Evolutionary conservation across 2,888 invertebrate genomes (phyloP), one percentile per base, ranked within the genome.

Genomic region (Drosophila cyrtoloma): DNA sequence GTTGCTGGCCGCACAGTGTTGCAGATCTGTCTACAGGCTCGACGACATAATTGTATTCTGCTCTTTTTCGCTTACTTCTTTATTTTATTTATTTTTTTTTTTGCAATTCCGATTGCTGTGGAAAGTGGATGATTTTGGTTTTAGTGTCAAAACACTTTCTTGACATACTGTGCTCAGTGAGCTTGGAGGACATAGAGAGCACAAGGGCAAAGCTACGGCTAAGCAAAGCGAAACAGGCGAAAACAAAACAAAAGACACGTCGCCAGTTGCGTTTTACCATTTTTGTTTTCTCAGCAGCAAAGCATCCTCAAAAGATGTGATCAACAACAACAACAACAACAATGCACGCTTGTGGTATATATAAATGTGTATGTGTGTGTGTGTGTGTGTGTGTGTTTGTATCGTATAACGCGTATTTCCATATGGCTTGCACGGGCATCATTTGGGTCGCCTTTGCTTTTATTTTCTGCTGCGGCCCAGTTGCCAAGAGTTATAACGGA

Each of bases 401-500:
- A 37, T 69, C 51, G 63, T 44, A 44, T 58, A 42, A 70, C 57
- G 56, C 37, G 53, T 63, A 59, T 63, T 47, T 26, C 44, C 47
- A 52, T 67, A 53, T 63, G 65, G 82, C 65, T 81, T 83, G 71
- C 28, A 61, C 53, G 82, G 77, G 77, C 89, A 83, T 88, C 76
- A 86, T 83, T 82, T 84, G 71, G 71, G 66, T 71, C 72, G 77
- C 63, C 66, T 69, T 63, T 81, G 69, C 51, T 59, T 42, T 65
- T 74, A 35, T 62, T 58, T 33, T 57, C 47, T 50, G 58, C 52
- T 59, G 32, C 71, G 71, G 77, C 77, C 77, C 71, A 87, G 80
- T 85, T 86, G 86, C 75, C 73, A 71, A 77, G 81, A 85, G 76
- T 86, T 86, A 81, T 89, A 86, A 90, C 89, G 86, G 86, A 86